phyloP scores from a whole-genome alignment of 2,888 invertebrate species.

The Drosophila testacea region DNA sequence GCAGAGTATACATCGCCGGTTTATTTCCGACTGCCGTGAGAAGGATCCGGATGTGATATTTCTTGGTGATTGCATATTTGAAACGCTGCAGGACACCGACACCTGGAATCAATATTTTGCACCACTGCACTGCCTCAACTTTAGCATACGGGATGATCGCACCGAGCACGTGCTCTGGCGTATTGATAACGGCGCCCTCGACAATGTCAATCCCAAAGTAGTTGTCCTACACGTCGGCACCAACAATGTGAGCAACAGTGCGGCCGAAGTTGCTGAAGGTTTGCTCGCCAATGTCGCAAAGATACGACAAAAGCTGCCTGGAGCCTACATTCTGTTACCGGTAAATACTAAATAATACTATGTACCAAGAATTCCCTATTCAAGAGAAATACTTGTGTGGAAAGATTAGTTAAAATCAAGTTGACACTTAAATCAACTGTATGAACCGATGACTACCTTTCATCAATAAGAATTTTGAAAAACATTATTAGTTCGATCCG shows the following conservation, averaged over 20 bases:
- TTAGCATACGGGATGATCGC: conserved; percentile 93
- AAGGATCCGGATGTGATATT: conserved; percentile 97
- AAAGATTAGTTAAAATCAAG: no score
- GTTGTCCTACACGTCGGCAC: conserved; percentile 95
- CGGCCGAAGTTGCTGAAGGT: conserved; percentile 93
- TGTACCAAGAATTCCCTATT: no score
- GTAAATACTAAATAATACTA: conserved; percentile 85
- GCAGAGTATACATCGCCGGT: conserved; percentile 89
- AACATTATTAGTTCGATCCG: not conserved
- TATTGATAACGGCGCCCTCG: conserved; percentile 94
- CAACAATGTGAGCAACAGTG: conserved; percentile 92
- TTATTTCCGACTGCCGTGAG: conserved; percentile 93
- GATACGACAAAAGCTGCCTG: conserved; percentile 91
- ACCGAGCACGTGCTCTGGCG: conserved; percentile 96
- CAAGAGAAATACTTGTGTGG: no score
- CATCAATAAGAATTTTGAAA: no score
- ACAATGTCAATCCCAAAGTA: conserved; percentile 95
- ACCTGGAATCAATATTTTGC: conserved; percentile 96
- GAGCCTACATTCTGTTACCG: conserved; percentile 93
- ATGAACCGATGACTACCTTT: no score
- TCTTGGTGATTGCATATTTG: conserved; percentile 94
- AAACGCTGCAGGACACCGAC: conserved; percentile 92
- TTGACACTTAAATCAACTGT: no score
- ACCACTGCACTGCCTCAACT: conserved; percentile 95
- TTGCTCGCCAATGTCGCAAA: conserved; percentile 91